A percentile compares a stretch with the other conserved stretches of the same genome.
phyloP scores from a whole-genome alignment of 1,140 invertebrate genomes.

The Bombus huntii region DNA sequence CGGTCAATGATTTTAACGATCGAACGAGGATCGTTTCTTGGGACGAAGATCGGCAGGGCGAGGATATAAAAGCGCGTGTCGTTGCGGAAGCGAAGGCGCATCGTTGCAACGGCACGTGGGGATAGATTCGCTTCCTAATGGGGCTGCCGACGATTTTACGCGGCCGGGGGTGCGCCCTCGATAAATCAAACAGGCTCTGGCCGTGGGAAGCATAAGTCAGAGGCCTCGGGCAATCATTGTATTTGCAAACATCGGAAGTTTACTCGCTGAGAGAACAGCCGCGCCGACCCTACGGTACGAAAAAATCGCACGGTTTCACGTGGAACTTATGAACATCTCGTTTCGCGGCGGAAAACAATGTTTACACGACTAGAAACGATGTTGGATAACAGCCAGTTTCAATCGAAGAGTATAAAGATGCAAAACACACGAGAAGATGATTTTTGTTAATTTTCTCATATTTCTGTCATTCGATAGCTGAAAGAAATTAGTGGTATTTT shows the following conservation, averaged over 20 bases:
- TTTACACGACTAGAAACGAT: neutral
- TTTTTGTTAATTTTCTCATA: no score
- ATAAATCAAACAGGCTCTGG: slow-evolving; percentile 72
- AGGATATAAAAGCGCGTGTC: slow-evolving; percentile 73
- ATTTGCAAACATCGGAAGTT: slow-evolving; percentile 72
- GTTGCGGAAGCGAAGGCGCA: slow-evolving; percentile 73
- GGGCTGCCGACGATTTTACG: slow-evolving; percentile 61
- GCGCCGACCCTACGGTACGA: neutral
- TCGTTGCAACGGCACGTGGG: slow-evolving; percentile 74
- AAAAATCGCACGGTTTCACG: slow-evolving; percentile 15
- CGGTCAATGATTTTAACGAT: slow-evolving; percentile 25
- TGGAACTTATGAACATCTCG: neutral
- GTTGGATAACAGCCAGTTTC: no score
- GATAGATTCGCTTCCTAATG: slow-evolving; percentile 57
- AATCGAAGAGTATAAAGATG: no score
- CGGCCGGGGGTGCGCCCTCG: slow-evolving; percentile 63
- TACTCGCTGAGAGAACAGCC: slow-evolving; percentile 57
- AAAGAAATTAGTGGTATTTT: no score
- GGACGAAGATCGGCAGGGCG: slow-evolving; percentile 25
- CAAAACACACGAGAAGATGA: no score
- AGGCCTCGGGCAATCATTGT: slow-evolving; percentile 69
- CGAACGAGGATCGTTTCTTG: slow-evolving; percentile 47
- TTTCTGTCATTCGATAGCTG: no score
- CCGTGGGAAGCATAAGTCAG: slow-evolving; percentile 75
- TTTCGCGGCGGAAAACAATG: neutral